Conservation (phyloP, 2,888 invertebrate genomes). For the Tiphia femorata region DNA sequence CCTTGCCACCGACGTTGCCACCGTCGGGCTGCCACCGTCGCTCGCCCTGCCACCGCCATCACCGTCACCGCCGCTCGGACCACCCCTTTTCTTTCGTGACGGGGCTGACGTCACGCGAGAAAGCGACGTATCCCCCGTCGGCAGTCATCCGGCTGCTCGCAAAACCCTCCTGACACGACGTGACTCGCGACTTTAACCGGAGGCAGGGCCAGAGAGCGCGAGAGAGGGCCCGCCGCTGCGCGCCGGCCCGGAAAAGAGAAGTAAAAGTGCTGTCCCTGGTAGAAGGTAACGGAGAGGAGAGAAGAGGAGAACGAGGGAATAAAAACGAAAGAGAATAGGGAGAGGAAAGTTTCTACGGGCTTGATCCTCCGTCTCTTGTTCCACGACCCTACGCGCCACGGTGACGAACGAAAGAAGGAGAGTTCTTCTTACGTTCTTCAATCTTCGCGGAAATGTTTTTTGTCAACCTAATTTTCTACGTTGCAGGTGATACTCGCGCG, state of each 20-base stretch:
- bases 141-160: slow-evolving; percentile 55
- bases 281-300: slow-evolving; percentile 20
- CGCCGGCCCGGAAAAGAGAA: slow-evolving; percentile 24
- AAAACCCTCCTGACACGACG: slow-evolving; percentile 63
- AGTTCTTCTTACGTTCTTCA: no score
- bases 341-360: slow-evolving; percentile 11
- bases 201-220: no score
- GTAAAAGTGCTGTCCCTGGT: no score
- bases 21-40: slow-evolving; percentile 10
- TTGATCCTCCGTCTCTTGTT: not conserved
- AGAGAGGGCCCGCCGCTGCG: slow-evolving; percentile 27
- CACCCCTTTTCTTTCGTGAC: slow-evolving; percentile 36
- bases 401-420: no score
- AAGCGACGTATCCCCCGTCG: slow-evolving; percentile 58
- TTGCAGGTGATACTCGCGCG: no score
- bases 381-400: not conserved
- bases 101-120: slow-evolving; percentile 53
- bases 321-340: slow-evolving; percentile 2
- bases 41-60: slow-evolving; percentile 6
- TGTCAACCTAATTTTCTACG: no score
- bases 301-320: not conserved
- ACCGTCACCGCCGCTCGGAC: slow-evolving; percentile 16
- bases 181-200: slow-evolving; percentile 62
- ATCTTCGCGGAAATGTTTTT: no score
- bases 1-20: slow-evolving; percentile 9